Percentiles rank a stretch among this genome's conserved stretches.
Conservation (phyloP, 2,797 vertebrate genomes). For the Galagoides demidoff region DNA sequence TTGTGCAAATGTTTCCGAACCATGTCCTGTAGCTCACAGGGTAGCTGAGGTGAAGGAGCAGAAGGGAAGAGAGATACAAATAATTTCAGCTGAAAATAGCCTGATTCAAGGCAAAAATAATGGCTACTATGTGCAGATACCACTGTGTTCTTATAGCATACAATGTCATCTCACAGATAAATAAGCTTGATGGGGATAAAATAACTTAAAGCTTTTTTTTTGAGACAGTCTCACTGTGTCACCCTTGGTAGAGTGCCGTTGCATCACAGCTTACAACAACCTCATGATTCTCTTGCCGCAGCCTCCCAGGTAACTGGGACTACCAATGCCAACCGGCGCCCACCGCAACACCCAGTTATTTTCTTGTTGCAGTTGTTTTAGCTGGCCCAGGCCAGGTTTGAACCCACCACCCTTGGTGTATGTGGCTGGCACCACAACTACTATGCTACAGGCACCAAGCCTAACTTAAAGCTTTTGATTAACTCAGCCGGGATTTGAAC, state of each 20-base stretch:
- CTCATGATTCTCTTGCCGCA: too few relatives aligned
- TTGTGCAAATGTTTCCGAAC: conserved; percentile 96
- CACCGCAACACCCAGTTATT: too few relatives aligned
- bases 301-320: too few relatives aligned
- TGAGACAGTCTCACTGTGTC: too few relatives aligned
- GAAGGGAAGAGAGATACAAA: conserved; percentile 42
- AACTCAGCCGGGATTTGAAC: not conserved
- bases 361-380: too few relatives aligned
- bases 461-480: not conserved
- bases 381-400: too few relatives aligned
- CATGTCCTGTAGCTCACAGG: conserved; percentile 98
- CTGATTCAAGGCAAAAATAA: not conserved
- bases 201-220: not conserved
- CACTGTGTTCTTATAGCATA: not conserved
- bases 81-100: conserved; percentile 34
- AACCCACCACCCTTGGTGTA: too few relatives aligned
- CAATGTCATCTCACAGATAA: not conserved
- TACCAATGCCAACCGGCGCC: too few relatives aligned
- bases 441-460: too few relatives aligned
- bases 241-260: too few relatives aligned
- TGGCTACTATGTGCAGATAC: rapidly evolving
- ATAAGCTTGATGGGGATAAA: not conserved
- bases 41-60: conserved; percentile 89
- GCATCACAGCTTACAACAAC: too few relatives aligned
- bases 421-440: too few relatives aligned